Conservation (phyloP, 2,888 invertebrate genomes). For the Orgyia antiqua region DNA sequence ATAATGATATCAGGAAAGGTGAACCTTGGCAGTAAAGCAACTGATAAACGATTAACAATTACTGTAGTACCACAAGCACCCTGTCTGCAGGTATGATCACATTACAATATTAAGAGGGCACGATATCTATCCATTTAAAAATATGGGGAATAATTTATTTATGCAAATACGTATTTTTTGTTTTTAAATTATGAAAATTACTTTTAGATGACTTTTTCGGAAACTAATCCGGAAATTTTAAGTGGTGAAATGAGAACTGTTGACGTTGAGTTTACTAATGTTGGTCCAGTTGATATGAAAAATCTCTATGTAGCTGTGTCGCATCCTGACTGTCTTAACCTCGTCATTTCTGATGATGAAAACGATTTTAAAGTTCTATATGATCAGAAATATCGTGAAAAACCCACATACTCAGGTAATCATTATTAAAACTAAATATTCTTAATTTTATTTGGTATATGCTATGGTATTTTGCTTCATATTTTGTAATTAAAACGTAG, state of each 20-base stretch:
- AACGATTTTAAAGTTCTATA: slow-evolving; percentile 46
- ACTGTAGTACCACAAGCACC: slow-evolving; percentile 88
- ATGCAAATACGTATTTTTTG: no score
- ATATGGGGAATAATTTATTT: no score
- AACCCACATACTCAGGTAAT: slow-evolving; percentile 61
- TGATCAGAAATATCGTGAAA: slow-evolving; percentile 70
- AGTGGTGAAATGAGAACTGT: slow-evolving; percentile 86
- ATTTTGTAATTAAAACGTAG: no score
- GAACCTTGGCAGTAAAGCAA: slow-evolving; percentile 74
- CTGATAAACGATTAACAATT: slow-evolving; percentile 85
- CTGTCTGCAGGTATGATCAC: slow-evolving; percentile 85
- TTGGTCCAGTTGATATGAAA: slow-evolving; percentile 81
- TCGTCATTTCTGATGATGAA: slow-evolving; percentile 44
- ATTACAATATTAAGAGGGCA: no score
- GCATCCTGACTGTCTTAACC: slow-evolving; percentile 81
- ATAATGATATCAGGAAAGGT: slow-evolving; percentile 80
- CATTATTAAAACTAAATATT: neutral
- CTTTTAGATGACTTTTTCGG: slow-evolving; percentile 83
- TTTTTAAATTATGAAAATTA: no score
- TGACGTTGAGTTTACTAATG: slow-evolving; percentile 82
- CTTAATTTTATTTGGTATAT: no score
- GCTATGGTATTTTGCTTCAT: no score
- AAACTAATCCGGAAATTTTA: slow-evolving; percentile 81
- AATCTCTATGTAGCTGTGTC: slow-evolving; percentile 83
- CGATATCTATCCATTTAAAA: no score